Evolutionary conservation across 1,140 invertebrate species (phyloP).

Genomic region (Tetranychus cinnabarinus): DNA sequence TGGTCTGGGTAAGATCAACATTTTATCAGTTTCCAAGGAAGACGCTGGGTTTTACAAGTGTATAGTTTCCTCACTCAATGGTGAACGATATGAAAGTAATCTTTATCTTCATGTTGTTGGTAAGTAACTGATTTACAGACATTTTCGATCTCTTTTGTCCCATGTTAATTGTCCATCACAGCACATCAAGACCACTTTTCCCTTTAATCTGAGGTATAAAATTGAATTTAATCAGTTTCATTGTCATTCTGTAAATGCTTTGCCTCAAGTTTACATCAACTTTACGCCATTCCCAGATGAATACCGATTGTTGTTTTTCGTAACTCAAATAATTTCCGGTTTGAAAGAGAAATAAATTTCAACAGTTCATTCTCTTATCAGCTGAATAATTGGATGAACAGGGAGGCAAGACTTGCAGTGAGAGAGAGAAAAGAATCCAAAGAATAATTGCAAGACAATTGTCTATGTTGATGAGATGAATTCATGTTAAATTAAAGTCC

Average conservation of each 20-base stretch:
- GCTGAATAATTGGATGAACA: too few species aligned
- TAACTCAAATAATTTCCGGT: too few species aligned
- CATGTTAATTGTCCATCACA: not conserved
- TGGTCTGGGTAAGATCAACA: slow-evolving; percentile 30
- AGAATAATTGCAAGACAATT: not conserved
- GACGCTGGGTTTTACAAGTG: slow-evolving; percentile 57
- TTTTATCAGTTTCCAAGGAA: slow-evolving; percentile 59
- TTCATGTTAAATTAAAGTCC: not conserved
- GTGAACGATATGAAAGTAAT: slow-evolving; percentile 12
- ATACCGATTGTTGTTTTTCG: too few species aligned
- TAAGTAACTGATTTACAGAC: slow-evolving; percentile 9
- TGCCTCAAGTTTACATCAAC: not conserved
- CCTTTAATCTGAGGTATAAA: too few species aligned
- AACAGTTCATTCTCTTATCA: too few species aligned
- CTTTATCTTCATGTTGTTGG: slow-evolving; percentile 14
- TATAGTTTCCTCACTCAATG: slow-evolving; percentile 10
- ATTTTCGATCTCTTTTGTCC: not conserved
- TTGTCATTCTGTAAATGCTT: too few species aligned
- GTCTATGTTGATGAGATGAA: not conserved
- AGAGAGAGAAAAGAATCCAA: too few species aligned
- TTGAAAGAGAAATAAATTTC: not conserved
- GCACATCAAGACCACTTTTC: not conserved
- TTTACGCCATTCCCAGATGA: too few species aligned
- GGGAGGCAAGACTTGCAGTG: too few species aligned
- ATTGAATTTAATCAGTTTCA: too few species aligned